Base-by-base conservation (phyloP, 2,888 invertebrate species). In the Chorisops tibialis region DNA sequence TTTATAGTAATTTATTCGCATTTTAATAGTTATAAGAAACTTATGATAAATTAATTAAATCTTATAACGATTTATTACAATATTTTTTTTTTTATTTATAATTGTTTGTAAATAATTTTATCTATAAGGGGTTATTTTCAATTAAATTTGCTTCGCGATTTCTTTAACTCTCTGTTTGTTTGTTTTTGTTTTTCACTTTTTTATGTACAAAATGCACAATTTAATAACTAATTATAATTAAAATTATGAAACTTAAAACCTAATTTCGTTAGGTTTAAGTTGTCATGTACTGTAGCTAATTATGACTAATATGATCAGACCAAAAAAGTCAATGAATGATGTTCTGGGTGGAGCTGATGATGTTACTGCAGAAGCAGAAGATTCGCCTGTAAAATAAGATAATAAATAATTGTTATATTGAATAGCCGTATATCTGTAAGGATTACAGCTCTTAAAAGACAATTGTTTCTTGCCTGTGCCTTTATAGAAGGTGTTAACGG, bases 311-410 rank as follows among this genome's bases (percentile, higher is more conserved):
- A 66, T 41, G 18, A 68, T 41, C 30, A 67, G 65, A 45, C 65
- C 67, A 43, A 66, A 52, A 30, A 66, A 48, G 65, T 63, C 66
- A 11, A 62, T 62, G 49, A 65, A 65, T 35, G 60, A 49, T 58
- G 59, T 62, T 47, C 61, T 43, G 9, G 24, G 66, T 43, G 63
- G 59, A 49, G 77, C 75, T 65, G 77, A 72, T 68, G 76, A 76
- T 65, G 77, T 77, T 16, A 78, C 75, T 61, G 77, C 78, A 50
- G 77, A 76, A 58, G 77, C 76, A 58, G 76, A 77, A 49, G 76
- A 77, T 72, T 77, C 76, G 63, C 76, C 76, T 77, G 68, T 19
- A 50, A 45, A 24, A 37, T 7, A 30, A 35, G 4, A 22, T 1
- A 47, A 19, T 4, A 19, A n/a, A n/a, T n/a, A n/a, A n/a, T n/a